Base-by-base conservation (phyloP, 37 sponge, comb jelly and placozoan species). In the Ianthella basta region DNA sequence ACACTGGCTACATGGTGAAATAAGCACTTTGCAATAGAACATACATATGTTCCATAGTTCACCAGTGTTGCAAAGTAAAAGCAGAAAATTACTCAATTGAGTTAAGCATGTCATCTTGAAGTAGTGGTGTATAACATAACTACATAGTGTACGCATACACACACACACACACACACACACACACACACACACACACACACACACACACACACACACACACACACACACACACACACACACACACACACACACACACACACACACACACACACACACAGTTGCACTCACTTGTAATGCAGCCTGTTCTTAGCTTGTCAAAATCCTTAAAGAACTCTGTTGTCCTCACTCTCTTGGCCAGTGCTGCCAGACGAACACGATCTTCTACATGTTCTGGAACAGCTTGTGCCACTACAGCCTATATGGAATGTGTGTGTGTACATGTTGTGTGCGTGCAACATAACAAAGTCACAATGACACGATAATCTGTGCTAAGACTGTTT, bases 281-380 rank as follows among this genome's bases (percentile, higher is more conserved):
- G 8, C 8, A 44, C 78, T 75, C 25, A 75, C 78, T 75, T n/a
- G 78, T 75, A 44, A 75, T 75, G 78, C 6, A 75, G 37, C 78
- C 78, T 25, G 50, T 75, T 3, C 78, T 38, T 2, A 75, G 78
- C 78, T 75, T 75, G 39, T 75, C 78, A 41, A 75, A 75, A 75
- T 75, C 78, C 53, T 75, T 75, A 44, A 75, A 75, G 25, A 53
- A 75, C 40, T 75, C 78, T 0, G 78, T 75, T 41, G 78, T 75
- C 16, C 92, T 56, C 16, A 92, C 74, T 24, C 86, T 60, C 54
- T 74, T 85, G 15, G 55, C 82, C 44, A 85, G 74, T 19, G 87
- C 78, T 16, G 80, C 66, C 24, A 36, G 67, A 53, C 90, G 83
- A 35, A 92, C 80, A 37, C 70, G 84, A n/a, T 86, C 83, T 78